Base-by-base conservation (phyloP, 2,113 vertebrate species). In the Bathybates hornii region DNA sequence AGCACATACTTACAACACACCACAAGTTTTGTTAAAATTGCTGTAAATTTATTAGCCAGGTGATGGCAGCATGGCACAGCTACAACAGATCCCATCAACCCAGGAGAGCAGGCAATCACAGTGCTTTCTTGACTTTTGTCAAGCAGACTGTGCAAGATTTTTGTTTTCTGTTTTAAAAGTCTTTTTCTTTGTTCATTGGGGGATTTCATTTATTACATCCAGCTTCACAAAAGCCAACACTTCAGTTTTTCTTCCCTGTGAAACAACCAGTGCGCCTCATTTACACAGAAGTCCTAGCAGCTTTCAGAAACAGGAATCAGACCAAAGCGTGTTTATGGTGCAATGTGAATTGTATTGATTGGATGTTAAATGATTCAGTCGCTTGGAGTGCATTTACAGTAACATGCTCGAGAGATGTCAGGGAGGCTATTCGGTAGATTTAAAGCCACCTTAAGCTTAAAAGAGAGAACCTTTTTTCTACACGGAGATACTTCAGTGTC, bases 61-160 rank as follows among this genome's bases (percentile, higher is more conserved):
- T 94, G 96, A 94, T 95, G 96, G 96, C 94, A 96, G 95, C 94
- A 96, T 94, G 91, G 93, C 89, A 95, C 91, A 96, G 93, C 78
- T 48, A 68, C 63, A 68, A 13, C 34, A 89, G 88, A 93, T 7
- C 85, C 76, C 53, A 90, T 86, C 43, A 32, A 68, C 78, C 78
- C 56, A 36, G 66, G 43, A 80, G 27, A 84, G 52, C 14, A 54
- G 19, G 7, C 45, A 19, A n/a, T 21, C 66, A n/a, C 50, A 7
- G 7, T n/a, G 43, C 38, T 73, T 83, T 85, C 56, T 36, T 78
- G 56, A 73, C 21, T 80, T 81, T 34, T n/a, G 3, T n/a, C 14
- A 76, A 84, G 57, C 32, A 59, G 32, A 63, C 14, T 32, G 11
- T 81, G 24, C 10, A 54, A 52, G 9, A 52, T 57, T 56, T 71